A percentile compares a stretch with the other conserved stretches of the same genome.
Conservation (phyloP, 2,113 vertebrate species). For the Albula goreensis region DNA sequence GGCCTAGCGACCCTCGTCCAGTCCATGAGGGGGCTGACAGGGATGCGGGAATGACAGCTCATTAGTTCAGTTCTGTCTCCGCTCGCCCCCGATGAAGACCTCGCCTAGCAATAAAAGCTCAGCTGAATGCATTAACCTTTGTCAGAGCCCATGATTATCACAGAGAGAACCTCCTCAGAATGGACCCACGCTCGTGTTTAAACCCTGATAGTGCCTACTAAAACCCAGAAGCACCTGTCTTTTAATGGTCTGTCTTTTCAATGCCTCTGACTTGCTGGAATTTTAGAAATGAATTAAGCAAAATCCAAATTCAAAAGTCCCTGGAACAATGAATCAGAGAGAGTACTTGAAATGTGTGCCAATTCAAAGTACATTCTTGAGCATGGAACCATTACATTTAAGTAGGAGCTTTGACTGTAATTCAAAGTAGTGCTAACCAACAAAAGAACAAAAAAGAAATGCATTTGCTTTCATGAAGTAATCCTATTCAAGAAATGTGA, state of each 20-base stretch:
- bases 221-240: neutral
- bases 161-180: conserved; percentile 3
- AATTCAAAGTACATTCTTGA: neutral
- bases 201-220: neutral
- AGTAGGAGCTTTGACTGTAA: neutral
- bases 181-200: neutral
- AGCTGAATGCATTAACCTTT: conserved; percentile 32
- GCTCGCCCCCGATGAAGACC: conserved; percentile 27
- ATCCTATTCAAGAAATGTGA: too few species aligned
- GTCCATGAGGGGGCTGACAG: neutral
- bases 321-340: neutral
- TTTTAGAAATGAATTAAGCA: neutral
- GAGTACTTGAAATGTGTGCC: neutral
- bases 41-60: neutral
- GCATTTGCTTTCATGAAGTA: too few species aligned
- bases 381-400: neutral
- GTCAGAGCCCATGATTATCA: conserved; percentile 9
- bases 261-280: neutral
- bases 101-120: conserved; percentile 18
- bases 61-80: conserved; percentile 2
- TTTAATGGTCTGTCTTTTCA: neutral
- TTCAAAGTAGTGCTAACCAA: neutral
- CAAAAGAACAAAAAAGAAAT: neutral
- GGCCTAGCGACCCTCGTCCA: neutral
- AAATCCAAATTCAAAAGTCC: neutral